phyloP scores from a whole-genome alignment of 2,113 vertebrate species.

The Murina feae region DNA sequence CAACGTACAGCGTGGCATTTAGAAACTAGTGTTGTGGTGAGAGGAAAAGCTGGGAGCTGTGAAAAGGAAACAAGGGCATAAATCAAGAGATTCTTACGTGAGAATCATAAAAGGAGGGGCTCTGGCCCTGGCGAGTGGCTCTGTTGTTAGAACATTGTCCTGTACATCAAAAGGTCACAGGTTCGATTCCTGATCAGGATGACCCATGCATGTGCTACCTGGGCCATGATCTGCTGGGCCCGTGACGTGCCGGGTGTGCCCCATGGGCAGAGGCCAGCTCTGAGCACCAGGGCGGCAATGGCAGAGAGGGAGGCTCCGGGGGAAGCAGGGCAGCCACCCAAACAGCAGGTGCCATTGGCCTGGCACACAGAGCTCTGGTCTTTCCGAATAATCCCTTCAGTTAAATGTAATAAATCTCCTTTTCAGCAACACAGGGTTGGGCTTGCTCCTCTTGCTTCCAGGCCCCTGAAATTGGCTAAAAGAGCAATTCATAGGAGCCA shows the following conservation, averaged over 20 bases:
- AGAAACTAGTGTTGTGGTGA: not conserved
- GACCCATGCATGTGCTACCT: rapidly evolving
- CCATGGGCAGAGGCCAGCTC: not conserved
- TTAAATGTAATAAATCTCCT: not conserved
- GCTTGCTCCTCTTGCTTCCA: not conserved
- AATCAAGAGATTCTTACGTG: not conserved
- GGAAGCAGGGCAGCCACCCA: not conserved
- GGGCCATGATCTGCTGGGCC: not conserved
- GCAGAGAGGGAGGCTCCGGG: not conserved
- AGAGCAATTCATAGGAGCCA: not conserved
- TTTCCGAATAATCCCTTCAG: not conserved
- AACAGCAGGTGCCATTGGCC: rapidly evolving
- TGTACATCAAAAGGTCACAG: too few species aligned
- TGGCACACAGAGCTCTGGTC: not conserved
- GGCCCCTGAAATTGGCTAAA: conserved; percentile 25
- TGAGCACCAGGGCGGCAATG: not conserved
- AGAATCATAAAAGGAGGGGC: not conserved
- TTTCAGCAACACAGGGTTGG: not conserved
- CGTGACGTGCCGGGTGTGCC: rapidly evolving
- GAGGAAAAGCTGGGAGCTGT: not conserved
- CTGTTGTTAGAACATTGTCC: too few species aligned
- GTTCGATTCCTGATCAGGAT: too few species aligned
- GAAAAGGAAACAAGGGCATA: not conserved
- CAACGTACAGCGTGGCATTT: not conserved
- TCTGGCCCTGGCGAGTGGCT: too few species aligned